Evolutionary conservation across 2,888 invertebrate species (phyloP).

Genomic region (Lingula anatina): DNA sequence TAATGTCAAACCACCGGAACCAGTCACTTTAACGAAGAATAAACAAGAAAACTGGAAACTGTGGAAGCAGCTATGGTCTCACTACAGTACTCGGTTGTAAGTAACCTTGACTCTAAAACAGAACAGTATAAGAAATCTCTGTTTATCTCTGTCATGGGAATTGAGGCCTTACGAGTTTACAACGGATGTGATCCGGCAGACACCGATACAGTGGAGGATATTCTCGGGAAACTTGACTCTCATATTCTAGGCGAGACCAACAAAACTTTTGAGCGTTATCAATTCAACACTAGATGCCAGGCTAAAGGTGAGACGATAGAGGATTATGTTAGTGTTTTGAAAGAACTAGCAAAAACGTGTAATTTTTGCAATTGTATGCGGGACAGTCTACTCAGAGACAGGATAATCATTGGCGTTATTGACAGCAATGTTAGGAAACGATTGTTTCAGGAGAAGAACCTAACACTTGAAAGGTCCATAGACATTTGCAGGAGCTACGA

Average conservation of each 20-base stretch:
- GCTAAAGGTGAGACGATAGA: not conserved
- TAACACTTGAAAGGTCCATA: not conserved
- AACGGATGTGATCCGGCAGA: not conserved
- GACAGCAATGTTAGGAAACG: slow-evolving; percentile 1
- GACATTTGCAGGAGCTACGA: slow-evolving; percentile 5
- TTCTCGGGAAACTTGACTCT: not conserved
- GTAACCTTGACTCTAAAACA: not conserved
- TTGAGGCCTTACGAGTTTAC: not conserved
- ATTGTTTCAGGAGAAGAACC: not conserved
- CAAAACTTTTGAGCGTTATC: not conserved
- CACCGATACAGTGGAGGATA: not conserved
- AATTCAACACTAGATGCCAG: not conserved
- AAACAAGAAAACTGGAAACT: not conserved
- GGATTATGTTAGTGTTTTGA: not conserved
- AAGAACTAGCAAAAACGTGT: slow-evolving; percentile 2
- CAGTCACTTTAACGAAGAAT: too few relatives aligned
- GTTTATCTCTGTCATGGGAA: not conserved
- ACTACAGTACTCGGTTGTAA: not conserved
- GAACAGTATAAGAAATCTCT: not conserved
- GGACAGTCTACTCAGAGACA: slow-evolving; percentile 3
- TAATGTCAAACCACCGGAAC: too few relatives aligned
- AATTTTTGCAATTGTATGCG: slow-evolving; percentile 3
- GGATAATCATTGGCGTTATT: slow-evolving; percentile 1
- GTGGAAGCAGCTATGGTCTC: not conserved
- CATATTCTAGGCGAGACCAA: not conserved